Evolutionary conservation across 2,797 vertebrate genomes (phyloP), one percentile per base, ranked within the genome.

Genomic region (Malurus splendens): DNA sequence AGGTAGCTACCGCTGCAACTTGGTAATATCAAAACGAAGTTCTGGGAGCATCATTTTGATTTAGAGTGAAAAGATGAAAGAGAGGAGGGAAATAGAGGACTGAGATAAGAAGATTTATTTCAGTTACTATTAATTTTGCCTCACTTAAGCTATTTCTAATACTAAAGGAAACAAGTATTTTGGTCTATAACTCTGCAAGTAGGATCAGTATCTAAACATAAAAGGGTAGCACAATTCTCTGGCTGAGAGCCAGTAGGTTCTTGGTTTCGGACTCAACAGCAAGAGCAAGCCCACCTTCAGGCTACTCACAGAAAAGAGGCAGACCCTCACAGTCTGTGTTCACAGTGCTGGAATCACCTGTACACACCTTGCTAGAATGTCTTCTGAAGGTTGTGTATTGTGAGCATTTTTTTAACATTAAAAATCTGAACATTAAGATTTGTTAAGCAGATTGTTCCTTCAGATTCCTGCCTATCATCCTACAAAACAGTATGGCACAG

Each of bases 91-190:
- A 68, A 28, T 2, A 61, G 27, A 78, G 6, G 4, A 32, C 14
- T 0, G 0, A 77, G 28, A 72, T 1, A 51, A 2, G 4, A 68
- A 47, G 25, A 19, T 33, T 14, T 19, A 18, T 27, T 41, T 82
- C 28, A 68, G 3, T 44, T 81, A 20, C 14, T 71, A 9, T 39
- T 47, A 24, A 42, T 61, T 82, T 86, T 45, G 8, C 14, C 5
- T 66, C 8, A 28, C 16, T 76, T 74, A 45, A 65, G 11, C 14
- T 82, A 41, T n/a, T 74, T 75, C 48, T 52, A 45, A 48, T 64
- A 72, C 51, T 67, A 52, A 30, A 67, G 13, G 9, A 60, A 79
- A 24, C 6, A 56, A 50, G 25, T 38, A 33, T 28, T 76, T 71
- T 71, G 20, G 42, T 48, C 32, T 77, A 14, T 36, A 68, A 51